Evolutionary conservation across 2,113 vertebrate species (phyloP), one percentile per base, ranked within the genome.

Genomic region (Actinemys pallida): DNA sequence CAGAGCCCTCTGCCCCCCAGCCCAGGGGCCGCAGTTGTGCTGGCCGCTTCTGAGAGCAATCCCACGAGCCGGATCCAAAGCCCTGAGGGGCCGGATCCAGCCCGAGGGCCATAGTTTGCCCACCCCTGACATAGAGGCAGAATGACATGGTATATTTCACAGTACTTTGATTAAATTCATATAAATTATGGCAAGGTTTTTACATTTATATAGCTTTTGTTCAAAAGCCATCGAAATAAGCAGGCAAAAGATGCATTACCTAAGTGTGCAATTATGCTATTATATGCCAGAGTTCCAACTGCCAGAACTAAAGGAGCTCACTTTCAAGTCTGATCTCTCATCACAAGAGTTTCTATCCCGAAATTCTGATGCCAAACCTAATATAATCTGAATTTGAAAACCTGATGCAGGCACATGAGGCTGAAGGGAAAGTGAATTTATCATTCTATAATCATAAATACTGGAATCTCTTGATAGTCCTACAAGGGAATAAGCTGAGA

Each of bases 301-400:
- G 95, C 90, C 97, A 97, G 84, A 96, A 97, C 57, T 75, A 95
- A 88, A 97, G 95, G 96, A 79, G 96, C 96, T 95, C 95, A 86
- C 90, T 95, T 97, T 96, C 94, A 95, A 98, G 92, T 96, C 90
- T 95, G 96, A 90, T 84, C 96, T 97, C 94, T 88, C 92, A 81
- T 96, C 94, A 95, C 90, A 97, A 97, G 84, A 97, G 98, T 93
- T 94, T 88, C 8, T 79, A 95, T 65, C 2, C 5, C 91, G 91
- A 97, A 91, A 90, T 90, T 96, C 59, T 5, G 0, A 90, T 86
- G 86, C n/a, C 10, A 8, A 0, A 0, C 78, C 92, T 93, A 45
- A 14, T 19, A 10, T 7, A 39, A 49, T 56, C 81, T 42, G 25
- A 49, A 92, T 52, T 29, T 88, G 88, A 96, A 87, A 94, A 92